Evolutionary conservation across 2,797 vertebrate genomes (phyloP), one percentile per base, ranked within the genome.

Genomic region (Phoeniculus purpureus): DNA sequence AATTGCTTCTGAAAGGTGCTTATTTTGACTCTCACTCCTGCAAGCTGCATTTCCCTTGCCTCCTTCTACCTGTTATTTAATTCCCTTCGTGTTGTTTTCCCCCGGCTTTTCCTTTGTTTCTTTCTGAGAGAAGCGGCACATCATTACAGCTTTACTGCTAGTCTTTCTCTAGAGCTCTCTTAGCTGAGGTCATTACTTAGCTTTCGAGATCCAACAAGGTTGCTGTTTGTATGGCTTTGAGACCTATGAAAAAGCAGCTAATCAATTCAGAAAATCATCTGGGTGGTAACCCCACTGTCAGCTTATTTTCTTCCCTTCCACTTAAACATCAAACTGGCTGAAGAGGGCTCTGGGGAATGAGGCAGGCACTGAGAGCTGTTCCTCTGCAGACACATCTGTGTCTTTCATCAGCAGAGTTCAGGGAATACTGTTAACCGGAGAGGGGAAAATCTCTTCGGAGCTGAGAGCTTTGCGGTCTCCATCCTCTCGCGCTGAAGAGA

Each of bases 211-310:
- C 90, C 93, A 65, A 21, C 12, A 25, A 67, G 87, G 92, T 81
- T 90, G 71, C 91, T 96, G 80, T 91, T 95, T 93, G 93, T 78
- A 65, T 16, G 93, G 86, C 93, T 80, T 56, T 5, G 65, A 92
- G 92, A 91, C 94, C 94, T 82, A 43, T n/a, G 86, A 81, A 88
- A 89, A 85, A 87, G 88, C 92, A 95, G 89, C 94, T 96, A 95
- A 96, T 97, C 96, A 96, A 96, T 96, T 96, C 96, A 94, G 94
- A 93, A 94, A 96, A 97, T 96, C 96, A 92, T 96, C 94, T 96
- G 95, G 96, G 96, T 96, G 95, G 96, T 84, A 96, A 96, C 94
- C 95, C 95, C 92, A 95, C 94, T 96, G 96, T 95, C 96, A 96
- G 94, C 95, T 94, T 96, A 92, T 97, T 97, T 96, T 96, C 95